Evolutionary conservation across 2,113 vertebrate genomes (phyloP), one percentile per base, ranked within the genome.

Genomic region (Tenebrosternarchus preto): DNA sequence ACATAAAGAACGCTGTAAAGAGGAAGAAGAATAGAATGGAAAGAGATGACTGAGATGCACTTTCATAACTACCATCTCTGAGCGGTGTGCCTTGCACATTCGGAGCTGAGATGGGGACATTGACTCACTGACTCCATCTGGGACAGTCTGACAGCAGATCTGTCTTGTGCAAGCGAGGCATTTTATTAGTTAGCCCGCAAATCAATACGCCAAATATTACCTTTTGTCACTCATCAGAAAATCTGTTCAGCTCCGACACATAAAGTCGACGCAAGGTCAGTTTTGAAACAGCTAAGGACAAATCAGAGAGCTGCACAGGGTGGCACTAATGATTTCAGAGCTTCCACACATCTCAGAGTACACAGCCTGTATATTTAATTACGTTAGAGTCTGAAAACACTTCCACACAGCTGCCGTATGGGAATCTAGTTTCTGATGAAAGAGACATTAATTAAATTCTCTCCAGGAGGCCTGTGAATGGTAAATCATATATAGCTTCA

Each of bases 141-240:
- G 57, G 86, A 36, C 9, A 69, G 85, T 75, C 78, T 90, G 92
- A 93, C 91, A 92, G 91, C 89, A 89, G 84, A 92, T 92, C 87
- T 88, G 90, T 93, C 90, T 91, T 89, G 78, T 79, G 69, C 29
- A 72, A 76, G 84, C 72, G 76, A 90, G 86, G 84, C 86, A 85
- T 91, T 87, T 90, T 80, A 83, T 80, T 83, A 85, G 83, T 87
- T 82, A 77, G 57, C 84, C 85, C 73, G 4, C 4, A 53, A 78
- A 93, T 93, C 92, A 68, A 93, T 93, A 90, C 73, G 39, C 69
- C 76, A 87, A 91, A 90, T 90, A 90, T 90, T 88, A 90, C 88
- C 84, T 86, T 87, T 76, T 87, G 87, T 91, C 89, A 91, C 89
- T 84, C 71, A 88, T 89, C 80, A 85, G 64, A 90, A 86, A 88